Percentiles rank a stretch among this genome's conserved stretches.
Conservation (phyloP, 2,797 vertebrate genomes). For the Enteromius viviparus region DNA sequence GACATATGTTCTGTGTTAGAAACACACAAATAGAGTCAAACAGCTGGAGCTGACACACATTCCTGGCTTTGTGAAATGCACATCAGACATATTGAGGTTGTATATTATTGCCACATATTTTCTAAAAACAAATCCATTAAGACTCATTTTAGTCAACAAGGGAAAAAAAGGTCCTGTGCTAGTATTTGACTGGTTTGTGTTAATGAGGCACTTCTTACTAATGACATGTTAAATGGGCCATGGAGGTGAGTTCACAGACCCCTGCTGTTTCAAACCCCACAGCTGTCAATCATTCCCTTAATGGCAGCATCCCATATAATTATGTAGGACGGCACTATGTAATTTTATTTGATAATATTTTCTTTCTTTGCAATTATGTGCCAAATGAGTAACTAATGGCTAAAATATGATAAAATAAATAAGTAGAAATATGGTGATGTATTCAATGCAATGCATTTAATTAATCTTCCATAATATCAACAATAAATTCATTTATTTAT, state of each 20-base stretch:
- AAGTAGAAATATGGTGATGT: not conserved
- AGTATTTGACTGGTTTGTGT: conserved; percentile 67
- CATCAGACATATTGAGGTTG: not conserved
- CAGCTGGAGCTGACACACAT: conserved; percentile 34
- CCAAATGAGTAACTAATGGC: conserved; percentile 12
- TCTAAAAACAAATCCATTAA: conserved; percentile 28
- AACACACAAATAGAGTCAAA: conserved; percentile 46
- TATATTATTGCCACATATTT: conserved; percentile 13
- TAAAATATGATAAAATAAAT: not conserved
- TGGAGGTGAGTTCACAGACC: conserved; percentile 68
- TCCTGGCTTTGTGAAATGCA: conserved; percentile 12
- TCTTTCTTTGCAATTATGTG: conserved; percentile 29
- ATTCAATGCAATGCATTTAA: not conserved
- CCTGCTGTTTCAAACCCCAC: conserved; percentile 70
- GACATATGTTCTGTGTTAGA: conserved; percentile 84
- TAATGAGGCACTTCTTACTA: conserved; percentile 72
- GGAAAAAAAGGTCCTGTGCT: conserved; percentile 44
- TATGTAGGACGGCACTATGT: conserved; percentile 6
- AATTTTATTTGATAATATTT: conserved; percentile 28
- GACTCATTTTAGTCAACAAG: conserved; percentile 20
- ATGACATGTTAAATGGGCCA: conserved; percentile 71
- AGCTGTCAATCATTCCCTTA: conserved; percentile 46
- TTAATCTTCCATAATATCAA: not conserved
- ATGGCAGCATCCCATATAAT: conserved; percentile 17
- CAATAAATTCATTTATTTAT: not conserved